Evolutionary conservation across 2,113 vertebrate species (phyloP).

Genomic region (Tragelaphus strepsiceros): DNA sequence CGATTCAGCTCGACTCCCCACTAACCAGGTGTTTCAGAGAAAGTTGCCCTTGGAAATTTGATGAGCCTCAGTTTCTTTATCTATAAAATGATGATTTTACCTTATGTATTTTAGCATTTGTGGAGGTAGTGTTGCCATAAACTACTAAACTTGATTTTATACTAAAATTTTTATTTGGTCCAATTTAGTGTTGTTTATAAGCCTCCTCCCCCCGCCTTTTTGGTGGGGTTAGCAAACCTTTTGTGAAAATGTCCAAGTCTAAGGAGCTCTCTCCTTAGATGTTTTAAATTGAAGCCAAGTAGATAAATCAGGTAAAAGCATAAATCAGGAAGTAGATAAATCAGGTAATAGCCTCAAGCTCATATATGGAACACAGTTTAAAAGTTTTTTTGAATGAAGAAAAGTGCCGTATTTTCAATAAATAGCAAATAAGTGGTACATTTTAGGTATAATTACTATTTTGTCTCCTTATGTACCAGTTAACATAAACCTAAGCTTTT

Average conservation of each 20-base stretch:
- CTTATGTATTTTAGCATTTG: background rate
- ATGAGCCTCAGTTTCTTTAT: background rate
- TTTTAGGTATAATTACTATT: background rate
- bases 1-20: background rate
- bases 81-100: background rate
- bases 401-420: background rate
- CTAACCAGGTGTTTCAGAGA: background rate
- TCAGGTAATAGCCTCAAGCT: background rate
- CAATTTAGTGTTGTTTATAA: background rate
- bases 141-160: background rate
- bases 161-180: constrained; percentile 3
- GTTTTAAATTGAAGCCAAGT: background rate
- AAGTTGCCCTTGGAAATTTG: background rate
- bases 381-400: background rate
- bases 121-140: background rate
- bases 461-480: background rate
- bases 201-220: background rate
- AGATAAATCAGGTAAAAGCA: background rate
- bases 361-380: background rate
- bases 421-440: background rate
- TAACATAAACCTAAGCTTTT: background rate
- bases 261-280: background rate
- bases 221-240: background rate
- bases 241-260: background rate
- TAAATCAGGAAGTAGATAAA: background rate